Evolutionary conservation across 2,113 vertebrate genomes (phyloP).

Genomic region (Piaya cayana): DNA sequence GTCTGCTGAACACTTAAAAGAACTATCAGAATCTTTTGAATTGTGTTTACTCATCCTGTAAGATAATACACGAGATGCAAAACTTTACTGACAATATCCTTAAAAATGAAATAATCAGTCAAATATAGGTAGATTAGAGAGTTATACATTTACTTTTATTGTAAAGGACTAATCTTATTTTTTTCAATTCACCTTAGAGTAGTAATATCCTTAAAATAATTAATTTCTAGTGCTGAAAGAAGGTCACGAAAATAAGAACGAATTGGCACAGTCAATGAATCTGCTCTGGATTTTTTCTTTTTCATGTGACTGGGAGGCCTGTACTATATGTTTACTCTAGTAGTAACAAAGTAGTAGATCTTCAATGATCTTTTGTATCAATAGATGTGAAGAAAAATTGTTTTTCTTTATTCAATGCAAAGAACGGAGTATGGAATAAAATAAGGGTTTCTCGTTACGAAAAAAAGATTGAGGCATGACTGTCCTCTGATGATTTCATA

Average conservation of each 20-base stretch:
- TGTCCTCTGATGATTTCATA: neutral
- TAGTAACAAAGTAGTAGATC: neutral
- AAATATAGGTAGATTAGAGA: neutral
- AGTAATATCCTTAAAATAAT: neutral
- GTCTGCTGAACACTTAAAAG: neutral
- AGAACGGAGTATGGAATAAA: neutral
- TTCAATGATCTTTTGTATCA: neutral
- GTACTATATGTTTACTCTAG: neutral
- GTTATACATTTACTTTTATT: neutral
- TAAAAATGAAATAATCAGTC: neutral
- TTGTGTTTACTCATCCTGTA: neutral
- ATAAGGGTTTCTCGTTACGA: neutral
- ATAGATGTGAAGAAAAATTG: neutral
- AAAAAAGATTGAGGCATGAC: neutral
- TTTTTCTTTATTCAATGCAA: neutral
- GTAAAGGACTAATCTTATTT: neutral
- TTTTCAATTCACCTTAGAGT: neutral
- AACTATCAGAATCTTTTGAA: neutral
- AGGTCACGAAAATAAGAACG: neutral
- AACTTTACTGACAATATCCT: neutral
- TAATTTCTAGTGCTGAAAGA: neutral
- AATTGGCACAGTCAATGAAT: neutral
- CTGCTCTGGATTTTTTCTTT: neutral
- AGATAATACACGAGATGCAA: neutral
- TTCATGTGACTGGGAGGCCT: neutral